Base-by-base conservation (phyloP, 1,140 invertebrate genomes). In the Tetraneura akinire region DNA sequence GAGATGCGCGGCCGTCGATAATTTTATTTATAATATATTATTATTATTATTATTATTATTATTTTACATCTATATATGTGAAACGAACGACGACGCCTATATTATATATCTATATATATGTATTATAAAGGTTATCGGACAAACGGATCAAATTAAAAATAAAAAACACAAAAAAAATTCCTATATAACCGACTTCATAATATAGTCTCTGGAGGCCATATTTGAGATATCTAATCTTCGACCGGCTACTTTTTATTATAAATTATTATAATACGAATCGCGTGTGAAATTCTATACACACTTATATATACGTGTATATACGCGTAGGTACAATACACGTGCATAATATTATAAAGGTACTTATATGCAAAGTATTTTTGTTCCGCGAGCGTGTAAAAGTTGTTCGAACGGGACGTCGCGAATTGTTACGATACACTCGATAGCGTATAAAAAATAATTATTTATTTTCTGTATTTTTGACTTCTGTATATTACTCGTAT, bases 111-210 rank as follows among this genome's bases (percentile, higher is more conserved):
- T n/a, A n/a, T n/a, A n/a, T n/a, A n/a, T n/a, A n/a, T n/a, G n/a
- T n/a, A n/a, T n/a, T n/a, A n/a, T n/a, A 66, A 66, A 66, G 62
- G 62, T 66, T 66, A 66, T 66, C 62, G 32, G 32, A 14, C 32
- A 5, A 37, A 37, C 10, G 18, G 18, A 66, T 66, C 62, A n/a
- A 37, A 66, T 37, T 37, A 37, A 66, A 37, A 66, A 64, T 8
- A n/a, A 64, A 37, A 57, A 64, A 64, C 37, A 57, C 23, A 57
- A 14, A 64, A 37, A n/a, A n/a, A n/a, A n/a, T n/a, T 32, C 32
- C 10, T 3, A 37, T 37, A 37, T 37, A 37, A 37, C n/a, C n/a
- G n/a, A n/a, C n/a, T n/a, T n/a, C n/a, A n/a, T n/a, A n/a, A n/a
- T n/a, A n/a, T 11, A 66, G 32, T 66, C 62, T 64, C 18, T 37